Evolutionary conservation across 2,888 invertebrate genomes (phyloP), one percentile per base, ranked within the genome.

Genomic region (Mesopsocus fuscifrons): DNA sequence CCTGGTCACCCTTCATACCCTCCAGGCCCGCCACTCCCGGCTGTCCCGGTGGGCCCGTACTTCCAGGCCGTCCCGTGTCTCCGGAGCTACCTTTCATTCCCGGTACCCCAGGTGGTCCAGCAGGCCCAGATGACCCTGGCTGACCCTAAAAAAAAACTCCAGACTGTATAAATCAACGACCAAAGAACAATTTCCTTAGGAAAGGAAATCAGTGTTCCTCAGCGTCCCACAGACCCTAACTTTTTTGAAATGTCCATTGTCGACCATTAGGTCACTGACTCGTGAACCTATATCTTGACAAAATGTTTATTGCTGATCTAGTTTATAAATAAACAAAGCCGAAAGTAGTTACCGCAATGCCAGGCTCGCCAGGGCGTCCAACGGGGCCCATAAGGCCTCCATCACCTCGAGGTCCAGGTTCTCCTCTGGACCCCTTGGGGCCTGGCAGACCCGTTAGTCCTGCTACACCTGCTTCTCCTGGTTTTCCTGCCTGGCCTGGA

Each of bases 281-380:
- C n/a, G n/a, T n/a, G n/a, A n/a, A n/a, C n/a, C n/a, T n/a, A n/a
- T n/a, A n/a, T n/a, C n/a, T n/a, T n/a, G n/a, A n/a, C n/a, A n/a
- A n/a, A n/a, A n/a, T n/a, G n/a, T n/a, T n/a, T n/a, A n/a, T n/a
- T n/a, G n/a, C n/a, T n/a, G n/a, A n/a, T n/a, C n/a, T n/a, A n/a
- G n/a, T n/a, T n/a, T n/a, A n/a, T n/a, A n/a, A n/a, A n/a, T n/a
- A n/a, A n/a, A n/a, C n/a, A n/a, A n/a, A n/a, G n/a, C n/a, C n/a
- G n/a, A n/a, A n/a, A n/a, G n/a, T n/a, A 46, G 47, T 45, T 41
- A 49, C 83, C 45, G 72, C 64, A 46, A 69, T 66, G 49, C 84
- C 85, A 42, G 74, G 62, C 56, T 78, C 76, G 54, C 85, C 85
- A 2, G 78, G 77, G 49, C 80, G 61, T 45, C 85, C 87, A 6